Percentiles rank a stretch among this genome's conserved stretches.
Conservation (phyloP, 2,113 vertebrate genomes). For the Aix galericulata region DNA sequence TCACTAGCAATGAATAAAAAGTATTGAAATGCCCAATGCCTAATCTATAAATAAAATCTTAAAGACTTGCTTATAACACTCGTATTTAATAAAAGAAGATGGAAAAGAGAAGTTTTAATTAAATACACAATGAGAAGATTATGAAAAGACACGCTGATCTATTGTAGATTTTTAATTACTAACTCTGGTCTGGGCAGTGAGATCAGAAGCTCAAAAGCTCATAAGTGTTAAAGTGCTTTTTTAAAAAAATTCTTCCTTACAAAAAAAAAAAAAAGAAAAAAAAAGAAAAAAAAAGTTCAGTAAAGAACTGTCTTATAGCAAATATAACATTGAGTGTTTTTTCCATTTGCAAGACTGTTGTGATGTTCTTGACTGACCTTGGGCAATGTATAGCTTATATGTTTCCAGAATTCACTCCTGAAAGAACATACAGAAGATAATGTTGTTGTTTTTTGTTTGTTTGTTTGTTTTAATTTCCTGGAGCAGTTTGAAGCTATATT, state of each 20-base stretch:
- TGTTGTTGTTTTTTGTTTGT: neutral
- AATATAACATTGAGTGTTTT: neutral
- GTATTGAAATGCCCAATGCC: neutral
- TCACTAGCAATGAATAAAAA: neutral
- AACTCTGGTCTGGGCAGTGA: neutral
- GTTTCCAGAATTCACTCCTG: neutral
- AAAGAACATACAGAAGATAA: neutral
- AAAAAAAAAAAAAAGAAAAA: no score
- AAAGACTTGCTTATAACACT: neutral
- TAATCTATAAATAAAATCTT: neutral
- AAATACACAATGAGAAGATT: neutral
- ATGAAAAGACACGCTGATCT: neutral
- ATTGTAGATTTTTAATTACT: neutral
- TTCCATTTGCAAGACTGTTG: neutral
- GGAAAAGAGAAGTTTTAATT: neutral
- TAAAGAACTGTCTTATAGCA: neutral
- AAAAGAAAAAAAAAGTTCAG: no score
- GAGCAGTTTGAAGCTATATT: neutral
- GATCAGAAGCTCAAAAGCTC: neutral
- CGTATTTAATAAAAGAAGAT: neutral
- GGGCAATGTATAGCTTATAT: neutral
- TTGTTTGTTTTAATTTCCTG: neutral
- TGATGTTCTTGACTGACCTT: neutral
- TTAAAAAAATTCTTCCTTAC: no score
- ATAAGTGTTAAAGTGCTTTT: neutral